Evolutionary conservation across 2,113 vertebrate species (phyloP).

Genomic region (Ginglymostoma cirratum): DNA sequence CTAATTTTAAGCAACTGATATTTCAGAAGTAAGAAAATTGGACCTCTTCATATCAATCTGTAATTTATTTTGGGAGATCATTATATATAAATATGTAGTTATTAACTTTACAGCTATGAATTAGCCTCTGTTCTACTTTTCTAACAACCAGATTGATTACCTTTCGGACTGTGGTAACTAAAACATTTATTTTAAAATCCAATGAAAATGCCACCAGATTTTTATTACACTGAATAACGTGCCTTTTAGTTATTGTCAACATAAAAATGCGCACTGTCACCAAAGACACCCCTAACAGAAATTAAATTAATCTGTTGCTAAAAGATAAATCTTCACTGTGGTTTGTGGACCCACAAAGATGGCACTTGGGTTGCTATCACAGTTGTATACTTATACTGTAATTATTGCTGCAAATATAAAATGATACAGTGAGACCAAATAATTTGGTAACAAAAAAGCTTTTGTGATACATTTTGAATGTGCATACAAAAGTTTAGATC

Average conservation of each 20-base stretch:
- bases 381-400: background rate
- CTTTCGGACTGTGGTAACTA: background rate
- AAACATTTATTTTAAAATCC: background rate
- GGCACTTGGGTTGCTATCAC: background rate
- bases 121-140: slow-evolving; percentile 9
- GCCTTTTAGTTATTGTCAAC: background rate
- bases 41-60: background rate
- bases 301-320: background rate
- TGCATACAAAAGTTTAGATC: background rate
- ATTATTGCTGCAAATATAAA: background rate
- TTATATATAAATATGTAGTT: background rate
- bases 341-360: background rate
- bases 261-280: background rate
- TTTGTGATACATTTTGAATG: background rate
- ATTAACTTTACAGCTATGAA: slow-evolving; percentile 11
- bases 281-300: background rate
- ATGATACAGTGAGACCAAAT: background rate
- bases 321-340: background rate
- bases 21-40: slow-evolving; percentile 5
- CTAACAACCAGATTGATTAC: background rate
- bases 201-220: slow-evolving; percentile 17
- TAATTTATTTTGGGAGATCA: background rate
- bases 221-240: background rate
- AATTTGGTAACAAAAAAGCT: background rate
- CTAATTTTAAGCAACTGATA: slow-evolving; percentile 20